phyloP scores from a whole-genome alignment of 2,113 vertebrate species.

The Otis tarda region DNA sequence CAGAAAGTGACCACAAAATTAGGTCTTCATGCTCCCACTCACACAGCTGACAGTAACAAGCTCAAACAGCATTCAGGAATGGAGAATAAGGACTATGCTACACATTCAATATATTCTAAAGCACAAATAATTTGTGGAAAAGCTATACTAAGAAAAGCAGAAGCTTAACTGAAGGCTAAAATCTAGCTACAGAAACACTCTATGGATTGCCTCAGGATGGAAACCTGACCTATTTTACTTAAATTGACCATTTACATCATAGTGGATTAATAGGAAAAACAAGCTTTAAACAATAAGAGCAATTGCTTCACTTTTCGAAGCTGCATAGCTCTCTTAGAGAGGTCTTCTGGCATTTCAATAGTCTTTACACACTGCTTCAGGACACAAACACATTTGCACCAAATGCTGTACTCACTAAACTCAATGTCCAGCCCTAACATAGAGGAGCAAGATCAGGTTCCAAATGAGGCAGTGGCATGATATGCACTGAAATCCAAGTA shows the following conservation, averaged over 20 bases:
- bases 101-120: not conserved
- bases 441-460: conserved; percentile 19
- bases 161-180: not conserved
- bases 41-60: not conserved
- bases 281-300: conserved; percentile 9
- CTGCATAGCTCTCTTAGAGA: conserved; percentile 27
- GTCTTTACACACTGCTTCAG: conserved; percentile 10
- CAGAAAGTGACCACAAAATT: not conserved
- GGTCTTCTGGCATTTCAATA: conserved; percentile 20
- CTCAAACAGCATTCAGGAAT: not conserved
- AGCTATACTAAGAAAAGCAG: not conserved
- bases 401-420: conserved; percentile 31
- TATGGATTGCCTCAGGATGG: not conserved
- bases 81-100: not conserved
- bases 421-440: not conserved
- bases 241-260: not conserved
- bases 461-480: not conserved
- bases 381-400: not conserved
- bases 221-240: not conserved
- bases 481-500: not conserved
- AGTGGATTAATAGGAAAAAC: not conserved
- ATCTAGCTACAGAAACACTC: not conserved
- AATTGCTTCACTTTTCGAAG: not conserved
- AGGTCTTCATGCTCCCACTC: not conserved
- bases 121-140: not conserved